Percentiles rank a stretch among this genome's conserved stretches.
phyloP scores from a whole-genome alignment of 2,113 vertebrate species.

The Chrysemys picta region DNA sequence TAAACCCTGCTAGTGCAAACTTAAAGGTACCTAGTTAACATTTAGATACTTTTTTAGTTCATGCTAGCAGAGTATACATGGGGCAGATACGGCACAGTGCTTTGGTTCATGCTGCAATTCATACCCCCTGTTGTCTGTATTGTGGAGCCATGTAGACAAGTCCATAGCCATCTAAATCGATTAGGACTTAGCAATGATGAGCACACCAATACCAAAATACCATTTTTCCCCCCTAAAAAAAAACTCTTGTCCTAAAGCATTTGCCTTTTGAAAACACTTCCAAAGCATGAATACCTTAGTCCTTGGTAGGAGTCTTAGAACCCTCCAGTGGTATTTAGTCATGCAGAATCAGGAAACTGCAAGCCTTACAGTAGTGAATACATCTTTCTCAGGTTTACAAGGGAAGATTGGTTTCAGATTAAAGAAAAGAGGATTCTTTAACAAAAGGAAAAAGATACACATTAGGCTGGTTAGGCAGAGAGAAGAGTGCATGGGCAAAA shows the following conservation, averaged over 20 bases:
- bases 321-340: not conserved
- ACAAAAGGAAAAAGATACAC: not conserved
- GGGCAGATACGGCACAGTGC: too few relatives aligned
- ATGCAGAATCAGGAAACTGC: slow-evolving; percentile 31
- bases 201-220: not conserved
- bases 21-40: too few relatives aligned
- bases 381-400: not conserved
- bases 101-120: too few relatives aligned
- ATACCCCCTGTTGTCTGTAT: too few relatives aligned
- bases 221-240: not conserved
- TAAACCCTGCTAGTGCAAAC: too few relatives aligned
- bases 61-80: too few relatives aligned
- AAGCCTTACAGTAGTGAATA: not conserved
- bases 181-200: too few relatives aligned
- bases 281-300: slow-evolving; percentile 2
- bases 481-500: rapidly evolving
- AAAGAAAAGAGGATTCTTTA: not conserved
- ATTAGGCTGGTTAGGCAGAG: not conserved
- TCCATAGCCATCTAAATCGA: too few relatives aligned
- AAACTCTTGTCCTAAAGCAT: not conserved
- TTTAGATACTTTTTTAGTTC: too few relatives aligned
- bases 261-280: not conserved
- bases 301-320: not conserved
- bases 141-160: too few relatives aligned
- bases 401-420: not conserved